Percentiles rank a stretch among this genome's conserved stretches.
phyloP scores from a whole-genome alignment of 2,888 invertebrate genomes.

The Brachyptera putata region DNA sequence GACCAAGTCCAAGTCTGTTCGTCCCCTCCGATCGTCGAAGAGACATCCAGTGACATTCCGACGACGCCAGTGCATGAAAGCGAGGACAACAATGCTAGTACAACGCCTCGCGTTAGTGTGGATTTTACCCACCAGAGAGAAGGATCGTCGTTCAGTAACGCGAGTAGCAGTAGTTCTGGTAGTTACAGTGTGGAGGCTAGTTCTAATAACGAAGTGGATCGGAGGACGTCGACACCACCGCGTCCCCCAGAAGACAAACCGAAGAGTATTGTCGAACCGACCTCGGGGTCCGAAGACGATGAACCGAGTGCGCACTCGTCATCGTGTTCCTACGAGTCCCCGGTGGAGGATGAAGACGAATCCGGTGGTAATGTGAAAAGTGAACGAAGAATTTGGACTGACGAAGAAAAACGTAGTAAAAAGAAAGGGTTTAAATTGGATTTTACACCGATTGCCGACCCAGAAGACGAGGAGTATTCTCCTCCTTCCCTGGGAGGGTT shows the following conservation, averaged over 20 bases:
- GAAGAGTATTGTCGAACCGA: background rate
- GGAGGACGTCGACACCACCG: slow-evolving; percentile 15
- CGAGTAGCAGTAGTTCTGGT: slow-evolving; percentile 41
- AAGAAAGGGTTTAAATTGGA: slow-evolving; percentile 75
- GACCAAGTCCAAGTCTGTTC: slow-evolving; percentile 36
- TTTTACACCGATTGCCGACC: slow-evolving; percentile 52
- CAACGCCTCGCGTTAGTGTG: slow-evolving; percentile 29
- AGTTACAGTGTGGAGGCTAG: slow-evolving; percentile 40
- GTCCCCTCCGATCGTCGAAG: slow-evolving; percentile 52
- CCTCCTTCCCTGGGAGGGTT: slow-evolving; percentile 48
- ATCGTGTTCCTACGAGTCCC: slow-evolving; percentile 71
- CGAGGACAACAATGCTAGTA: slow-evolving; percentile 29
- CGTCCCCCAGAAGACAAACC: background rate
- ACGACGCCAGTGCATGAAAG: slow-evolving; percentile 39
- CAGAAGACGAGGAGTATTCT: slow-evolving; percentile 52
- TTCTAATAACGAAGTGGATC: slow-evolving; percentile 26
- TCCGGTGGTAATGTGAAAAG: slow-evolving; percentile 38
- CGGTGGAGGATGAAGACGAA: slow-evolving; percentile 61
- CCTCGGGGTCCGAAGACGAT: slow-evolving; percentile 23
- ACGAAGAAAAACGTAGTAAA: slow-evolving; percentile 66
- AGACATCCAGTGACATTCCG: slow-evolving; percentile 39
- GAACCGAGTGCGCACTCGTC: slow-evolving; percentile 64
- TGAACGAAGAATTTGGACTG: slow-evolving; percentile 49
- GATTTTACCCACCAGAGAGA: slow-evolving; percentile 26
- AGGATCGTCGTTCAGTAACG: slow-evolving; percentile 38